phyloP scores from a whole-genome alignment of 2,888 invertebrate species.

The Eurois occulta region DNA sequence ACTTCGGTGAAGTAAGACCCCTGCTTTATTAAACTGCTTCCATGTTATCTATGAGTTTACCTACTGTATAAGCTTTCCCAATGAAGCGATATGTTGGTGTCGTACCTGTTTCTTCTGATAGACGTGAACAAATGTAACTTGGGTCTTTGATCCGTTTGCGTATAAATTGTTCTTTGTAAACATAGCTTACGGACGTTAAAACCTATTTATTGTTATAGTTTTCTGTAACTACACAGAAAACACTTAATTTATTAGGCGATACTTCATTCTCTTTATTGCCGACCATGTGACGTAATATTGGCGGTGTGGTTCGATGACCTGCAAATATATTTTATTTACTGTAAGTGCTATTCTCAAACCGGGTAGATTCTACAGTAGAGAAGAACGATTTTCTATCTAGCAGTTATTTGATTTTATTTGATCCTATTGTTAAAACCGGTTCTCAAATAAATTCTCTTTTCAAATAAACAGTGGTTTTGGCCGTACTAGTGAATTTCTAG shows the following conservation, averaged over 20 bases:
- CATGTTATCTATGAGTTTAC: conserved; percentile 66
- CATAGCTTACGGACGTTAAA: conserved; percentile 23
- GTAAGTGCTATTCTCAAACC: not conserved
- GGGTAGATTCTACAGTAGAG: conserved; percentile 3
- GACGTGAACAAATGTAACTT: conserved; percentile 39
- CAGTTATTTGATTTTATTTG: conserved; percentile 43
- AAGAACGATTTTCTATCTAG: conserved; percentile 25
- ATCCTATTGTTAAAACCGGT: conserved; percentile 54
- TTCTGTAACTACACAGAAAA: conserved; percentile 35
- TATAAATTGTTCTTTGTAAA: conserved; percentile 38
- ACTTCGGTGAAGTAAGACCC: conserved; percentile 63
- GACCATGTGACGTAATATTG: conserved; percentile 41
- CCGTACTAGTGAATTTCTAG: conserved; percentile 32
- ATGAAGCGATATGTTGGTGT: conserved; percentile 16
- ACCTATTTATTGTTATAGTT: conserved; percentile 42
- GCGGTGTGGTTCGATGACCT: conserved; percentile 32
- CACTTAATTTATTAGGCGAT: conserved; percentile 32
- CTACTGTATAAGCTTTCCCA: conserved; percentile 34
- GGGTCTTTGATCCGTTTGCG: conserved; percentile 19
- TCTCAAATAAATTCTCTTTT: conserved; percentile 55
- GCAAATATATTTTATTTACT: conserved; percentile 25
- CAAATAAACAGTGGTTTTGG: conserved; percentile 49
- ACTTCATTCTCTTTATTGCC: conserved; percentile 50
- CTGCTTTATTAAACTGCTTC: conserved; percentile 70
- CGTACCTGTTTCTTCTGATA: conserved; percentile 5